Evolutionary conservation across 1,140 invertebrate species (phyloP), one percentile per base, ranked within the genome.

Genomic region (Patella vulgata): DNA sequence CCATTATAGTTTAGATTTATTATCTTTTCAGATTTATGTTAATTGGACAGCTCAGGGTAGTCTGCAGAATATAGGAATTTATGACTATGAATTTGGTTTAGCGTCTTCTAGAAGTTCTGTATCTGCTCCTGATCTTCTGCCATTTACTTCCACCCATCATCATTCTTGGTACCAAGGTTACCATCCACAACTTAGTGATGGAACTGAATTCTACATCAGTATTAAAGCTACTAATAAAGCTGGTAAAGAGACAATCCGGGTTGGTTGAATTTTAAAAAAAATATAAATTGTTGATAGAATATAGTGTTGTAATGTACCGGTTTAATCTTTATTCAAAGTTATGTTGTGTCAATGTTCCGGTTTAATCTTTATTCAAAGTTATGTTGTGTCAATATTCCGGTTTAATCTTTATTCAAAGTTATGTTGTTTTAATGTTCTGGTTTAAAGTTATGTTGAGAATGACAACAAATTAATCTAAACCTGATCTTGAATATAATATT

Each of bases 81-180:
- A 65, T 51, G 64, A 71, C 23, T 69, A 65, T 53, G 42, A 71
- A 40, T 43, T 71, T n/a, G 68, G 65, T 14, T 39, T 74, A 3
- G 46, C 63, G 17, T 56, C 64, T 12, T 54, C 25, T 27, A 1
- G 17, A 14, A 23, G 25, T 31, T 28, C 47, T 25, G 23, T n/a
- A 17, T 47, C 27, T 21, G 36, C 46, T 8, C 65, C 65, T 25
- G 63, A 74, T 40, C 50, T 74, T 0, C 43, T 68, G n/a, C 19
- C 33, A 5, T 71, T 59, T 28, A 53, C 39, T 30, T 62, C 56
- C 6, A 71, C 71, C 0, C 57, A 61, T 3, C 63, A 71, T 17
- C 63, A 71, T 40, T 14, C 46, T 14, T 54, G 51, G 14, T 50
- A 62, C 46, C 53, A 53, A 28, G 21, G 57, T 8, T 48, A 55